Conservation (phyloP, 2,797 vertebrate genomes). For the Bryconaethiops microstoma region DNA sequence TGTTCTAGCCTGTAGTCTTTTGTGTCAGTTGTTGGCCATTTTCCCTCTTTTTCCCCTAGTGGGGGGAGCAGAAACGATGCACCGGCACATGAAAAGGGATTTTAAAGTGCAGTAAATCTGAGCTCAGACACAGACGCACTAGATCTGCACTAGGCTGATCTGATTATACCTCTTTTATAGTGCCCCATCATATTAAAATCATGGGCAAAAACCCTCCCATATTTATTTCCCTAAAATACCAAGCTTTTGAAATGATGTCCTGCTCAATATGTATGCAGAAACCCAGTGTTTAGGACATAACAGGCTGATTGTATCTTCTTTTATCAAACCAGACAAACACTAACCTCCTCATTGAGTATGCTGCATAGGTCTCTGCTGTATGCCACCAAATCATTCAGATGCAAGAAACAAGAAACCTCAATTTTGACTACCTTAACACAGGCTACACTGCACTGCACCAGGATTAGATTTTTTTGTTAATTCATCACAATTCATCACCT, state of each 20-base stretch:
- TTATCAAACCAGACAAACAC: background rate
- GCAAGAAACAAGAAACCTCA: background rate
- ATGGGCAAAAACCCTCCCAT: background rate
- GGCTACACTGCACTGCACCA: background rate
- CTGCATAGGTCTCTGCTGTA: background rate
- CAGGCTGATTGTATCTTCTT: too few species aligned
- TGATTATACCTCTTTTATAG: constrained; percentile 5
- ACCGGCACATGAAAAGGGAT: constrained; percentile 23
- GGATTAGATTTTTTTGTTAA: background rate
- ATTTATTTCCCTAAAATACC: background rate
- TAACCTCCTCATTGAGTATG: background rate
- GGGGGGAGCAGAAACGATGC: constrained; percentile 50
- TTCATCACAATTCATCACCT: background rate
- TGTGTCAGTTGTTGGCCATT: constrained; percentile 51
- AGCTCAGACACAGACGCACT: background rate
- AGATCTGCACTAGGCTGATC: background rate
- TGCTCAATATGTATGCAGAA: background rate
- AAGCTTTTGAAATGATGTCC: background rate
- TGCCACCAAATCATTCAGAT: background rate
- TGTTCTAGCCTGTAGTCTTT: constrained; percentile 50
- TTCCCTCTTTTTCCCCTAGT: constrained; percentile 5
- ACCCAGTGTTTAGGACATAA: background rate
- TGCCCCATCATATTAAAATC: constrained; percentile 2
- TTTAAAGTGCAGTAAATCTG: constrained; percentile 15
- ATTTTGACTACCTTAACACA: background rate